Conservation (phyloP, 2,888 invertebrate species). For the Hartigia nigra region DNA sequence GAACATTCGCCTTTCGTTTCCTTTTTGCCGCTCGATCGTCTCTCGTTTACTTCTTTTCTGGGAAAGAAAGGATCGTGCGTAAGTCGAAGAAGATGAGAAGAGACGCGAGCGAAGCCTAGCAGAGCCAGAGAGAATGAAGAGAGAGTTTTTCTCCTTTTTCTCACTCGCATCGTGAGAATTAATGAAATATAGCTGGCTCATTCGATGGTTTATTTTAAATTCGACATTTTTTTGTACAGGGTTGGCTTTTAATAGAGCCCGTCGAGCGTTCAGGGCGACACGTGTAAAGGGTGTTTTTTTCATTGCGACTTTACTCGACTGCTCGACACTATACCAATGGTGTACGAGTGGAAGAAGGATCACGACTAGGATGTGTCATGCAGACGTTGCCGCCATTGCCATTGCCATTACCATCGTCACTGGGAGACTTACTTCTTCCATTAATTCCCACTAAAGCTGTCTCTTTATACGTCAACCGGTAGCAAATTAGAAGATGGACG, state of each 20-base stretch:
- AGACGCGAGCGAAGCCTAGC: background rate
- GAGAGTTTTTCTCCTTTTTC: background rate
- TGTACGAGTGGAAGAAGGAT: background rate
- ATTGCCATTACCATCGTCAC: background rate
- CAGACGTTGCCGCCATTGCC: background rate
- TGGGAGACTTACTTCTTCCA: slow-evolving; percentile 22
- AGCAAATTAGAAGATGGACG: slow-evolving; percentile 19
- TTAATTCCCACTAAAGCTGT: slow-evolving; percentile 36
- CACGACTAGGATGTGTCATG: background rate
- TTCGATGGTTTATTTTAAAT: slow-evolving; percentile 40
- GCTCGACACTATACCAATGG: background rate
- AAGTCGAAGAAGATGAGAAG: background rate
- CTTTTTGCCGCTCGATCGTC: slow-evolving; percentile 1
- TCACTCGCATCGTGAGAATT: background rate
- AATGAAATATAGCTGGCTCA: slow-evolving; percentile 17
- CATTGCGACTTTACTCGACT: background rate
- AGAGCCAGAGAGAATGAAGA: background rate
- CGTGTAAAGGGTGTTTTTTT: slow-evolving; percentile 7
- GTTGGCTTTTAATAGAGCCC: slow-evolving; percentile 30
- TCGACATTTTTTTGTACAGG: slow-evolving; percentile 20
- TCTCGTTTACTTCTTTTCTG: slow-evolving; percentile 2
- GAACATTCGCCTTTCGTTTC: slow-evolving; percentile 1
- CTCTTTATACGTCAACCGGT: slow-evolving; percentile 22
- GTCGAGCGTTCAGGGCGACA: slow-evolving; percentile 27
- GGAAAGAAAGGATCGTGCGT: background rate